Base-by-base conservation (phyloP, 64 coral and sea anemone genomes). In the Pocillopora verrucosa region DNA sequence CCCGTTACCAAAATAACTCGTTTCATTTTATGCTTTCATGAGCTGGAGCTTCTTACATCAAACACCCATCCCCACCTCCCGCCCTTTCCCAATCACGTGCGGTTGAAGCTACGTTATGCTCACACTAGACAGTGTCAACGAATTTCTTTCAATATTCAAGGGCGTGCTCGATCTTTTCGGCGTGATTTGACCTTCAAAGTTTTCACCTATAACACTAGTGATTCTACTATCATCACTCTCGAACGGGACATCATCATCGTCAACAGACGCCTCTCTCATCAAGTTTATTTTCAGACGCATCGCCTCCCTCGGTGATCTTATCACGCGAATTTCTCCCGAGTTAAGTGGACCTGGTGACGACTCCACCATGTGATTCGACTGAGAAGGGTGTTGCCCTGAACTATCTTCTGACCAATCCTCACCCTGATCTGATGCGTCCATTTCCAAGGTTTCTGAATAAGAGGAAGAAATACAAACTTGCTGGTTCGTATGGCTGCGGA, bases 301-400 rank as follows among this genome's bases (percentile, higher is more conserved):
- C 20, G 82, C 82, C 25, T 85, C 64, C 56, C 41, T 72, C 13
- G 70, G 82, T 24, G 82, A 57, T 58, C 57, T 85, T 26, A 81
- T 63, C 2, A 81, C 60, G 59, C 59, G 59, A 5, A 11, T 36
- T 14, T 60, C 59, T 13, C 36, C 79, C 26, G 15, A 0, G 60
- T 58, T 63, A 58, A 35, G 4, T 15, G 26, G 26, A 61, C 67
- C 64, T 15, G 64, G 2, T 13, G 38, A 57, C 62, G 37, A 14
- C 67, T 24, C 25, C 58, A 4, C 24, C 63, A 72, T 72, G 65
- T 38, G 13, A 7, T 58, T 70, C 11, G 65, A 24, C 35, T 85
- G 61, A 5, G 5, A 15, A 67, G 15, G 13, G 10, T 34, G 15
- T 1, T 63, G 61, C 16, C 4, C 25, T 16, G 36, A 22, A 4